Evolutionary conservation across 2,113 vertebrate genomes (phyloP).

Genomic region (Solenodon paradoxus): DNA sequence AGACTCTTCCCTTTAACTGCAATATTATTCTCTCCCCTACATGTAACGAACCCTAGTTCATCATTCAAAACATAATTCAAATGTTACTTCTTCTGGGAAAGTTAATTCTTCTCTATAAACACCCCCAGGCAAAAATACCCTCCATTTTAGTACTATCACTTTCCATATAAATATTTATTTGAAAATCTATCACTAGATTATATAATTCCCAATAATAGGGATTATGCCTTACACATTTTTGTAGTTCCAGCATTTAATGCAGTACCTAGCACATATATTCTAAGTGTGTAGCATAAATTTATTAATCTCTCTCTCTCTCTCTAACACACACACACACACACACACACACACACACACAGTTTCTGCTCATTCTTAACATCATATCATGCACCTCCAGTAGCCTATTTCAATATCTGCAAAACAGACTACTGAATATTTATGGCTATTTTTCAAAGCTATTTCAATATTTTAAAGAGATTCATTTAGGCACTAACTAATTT

Average conservation of each 20-base stretch:
- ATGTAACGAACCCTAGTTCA: background rate
- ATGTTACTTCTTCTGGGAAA: background rate
- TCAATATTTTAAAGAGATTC: background rate
- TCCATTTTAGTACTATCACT: background rate
- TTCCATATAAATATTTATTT: background rate
- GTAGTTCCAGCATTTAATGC: background rate
- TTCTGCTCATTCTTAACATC: background rate
- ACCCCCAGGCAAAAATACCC: background rate
- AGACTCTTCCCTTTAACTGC: background rate
- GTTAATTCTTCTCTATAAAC: background rate
- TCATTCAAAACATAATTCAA: background rate
- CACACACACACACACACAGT: background rate
- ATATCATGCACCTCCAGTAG: background rate
- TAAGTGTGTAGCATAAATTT: background rate
- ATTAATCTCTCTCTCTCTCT: too few species aligned
- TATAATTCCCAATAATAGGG: background rate
- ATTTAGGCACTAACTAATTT: background rate
- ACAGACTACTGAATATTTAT: background rate
- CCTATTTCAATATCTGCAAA: slow-evolving; percentile 1
- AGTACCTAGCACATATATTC: background rate
- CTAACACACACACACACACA: background rate
- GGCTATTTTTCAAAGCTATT: background rate
- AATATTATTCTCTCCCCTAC: background rate
- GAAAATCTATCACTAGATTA: background rate
- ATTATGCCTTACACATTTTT: background rate